Conservation (phyloP, 2,888 invertebrate genomes). For the Ptilodon capucinus region DNA sequence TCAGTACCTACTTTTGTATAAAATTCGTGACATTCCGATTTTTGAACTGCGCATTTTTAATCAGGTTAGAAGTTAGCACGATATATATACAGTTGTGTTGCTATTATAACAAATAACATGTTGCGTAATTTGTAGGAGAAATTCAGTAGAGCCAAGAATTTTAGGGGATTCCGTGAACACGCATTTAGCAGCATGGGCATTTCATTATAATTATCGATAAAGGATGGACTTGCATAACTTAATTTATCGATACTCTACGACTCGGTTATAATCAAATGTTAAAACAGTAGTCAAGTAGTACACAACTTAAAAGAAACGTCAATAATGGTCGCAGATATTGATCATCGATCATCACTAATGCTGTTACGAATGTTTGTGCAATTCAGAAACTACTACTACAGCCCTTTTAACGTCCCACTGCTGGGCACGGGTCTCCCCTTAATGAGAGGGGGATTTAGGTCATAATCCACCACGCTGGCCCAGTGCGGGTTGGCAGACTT, state of each 20-base stretch:
- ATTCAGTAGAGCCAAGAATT: constrained; percentile 35
- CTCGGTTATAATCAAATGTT: not conserved
- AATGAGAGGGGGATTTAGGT: too few relatives aligned
- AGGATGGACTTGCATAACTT: not conserved
- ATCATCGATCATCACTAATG: too few relatives aligned
- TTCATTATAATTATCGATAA: constrained; percentile 3
- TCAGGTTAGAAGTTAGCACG: constrained; percentile 38
- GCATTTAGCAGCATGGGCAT: constrained; percentile 13
- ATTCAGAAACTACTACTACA: too few relatives aligned
- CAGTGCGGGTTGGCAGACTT: too few relatives aligned
- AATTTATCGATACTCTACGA: not conserved
- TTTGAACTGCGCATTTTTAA: constrained; percentile 35
- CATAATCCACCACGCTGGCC: too few relatives aligned
- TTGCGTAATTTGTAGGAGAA: constrained; percentile 17
- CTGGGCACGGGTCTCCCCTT: too few relatives aligned
- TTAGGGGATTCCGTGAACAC: constrained; percentile 55
- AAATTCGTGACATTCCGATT: constrained; percentile 46
- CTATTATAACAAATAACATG: constrained; percentile 17
- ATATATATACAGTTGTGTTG: constrained; percentile 35
- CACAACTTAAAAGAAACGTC: not conserved
- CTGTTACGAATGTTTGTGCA: too few relatives aligned
- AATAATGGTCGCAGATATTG: not conserved
- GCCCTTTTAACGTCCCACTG: too few relatives aligned
- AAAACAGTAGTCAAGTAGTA: not conserved
- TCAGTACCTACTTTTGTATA: constrained; percentile 50